phyloP scores from a whole-genome alignment of 2,888 invertebrate species.

The Cheilosia urbana region DNA sequence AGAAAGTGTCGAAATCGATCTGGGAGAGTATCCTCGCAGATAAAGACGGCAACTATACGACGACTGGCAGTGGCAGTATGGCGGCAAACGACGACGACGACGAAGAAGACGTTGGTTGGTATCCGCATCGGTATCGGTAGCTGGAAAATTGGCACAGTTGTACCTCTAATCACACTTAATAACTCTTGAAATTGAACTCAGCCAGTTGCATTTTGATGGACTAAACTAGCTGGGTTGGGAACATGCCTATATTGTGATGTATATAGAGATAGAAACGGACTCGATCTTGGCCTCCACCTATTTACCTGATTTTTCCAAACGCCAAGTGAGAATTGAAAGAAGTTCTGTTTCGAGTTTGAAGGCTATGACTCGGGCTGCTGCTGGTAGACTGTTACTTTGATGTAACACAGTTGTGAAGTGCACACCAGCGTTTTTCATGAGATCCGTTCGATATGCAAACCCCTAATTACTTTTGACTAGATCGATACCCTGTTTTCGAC shows the following conservation, averaged over 20 bases:
- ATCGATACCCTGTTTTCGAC: conserved; percentile 51
- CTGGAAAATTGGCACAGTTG: conserved; percentile 76
- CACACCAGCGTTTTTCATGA: conserved; percentile 50
- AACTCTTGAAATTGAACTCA: conserved; percentile 74
- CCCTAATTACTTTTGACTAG: conserved; percentile 69
- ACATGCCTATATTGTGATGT: conserved; percentile 26
- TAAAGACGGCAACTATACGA: conserved; percentile 59
- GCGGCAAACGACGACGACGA: conserved; percentile 27
- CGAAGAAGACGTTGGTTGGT: conserved; percentile 24
- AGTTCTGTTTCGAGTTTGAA: conserved; percentile 62
- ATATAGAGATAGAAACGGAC: conserved; percentile 61
- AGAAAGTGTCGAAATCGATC: conserved; percentile 76
- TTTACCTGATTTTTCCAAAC: conserved; percentile 69
- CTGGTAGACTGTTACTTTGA: conserved; percentile 27
- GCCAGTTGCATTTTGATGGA: conserved; percentile 67
- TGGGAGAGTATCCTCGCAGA: conserved; percentile 73
- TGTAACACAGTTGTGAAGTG: conserved; percentile 57
- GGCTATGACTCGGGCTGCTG: conserved; percentile 37
- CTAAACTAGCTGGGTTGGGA: conserved; percentile 62
- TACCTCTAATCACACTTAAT: conserved; percentile 76
- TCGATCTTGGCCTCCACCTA: conserved; percentile 76
- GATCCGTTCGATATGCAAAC: conserved; percentile 69
- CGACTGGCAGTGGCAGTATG: neutral
- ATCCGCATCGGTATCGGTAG: conserved; percentile 72
- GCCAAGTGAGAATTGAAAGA: conserved; percentile 59